phyloP scores from a whole-genome alignment of 2,113 vertebrate genomes.

The Nothocercus julius region DNA sequence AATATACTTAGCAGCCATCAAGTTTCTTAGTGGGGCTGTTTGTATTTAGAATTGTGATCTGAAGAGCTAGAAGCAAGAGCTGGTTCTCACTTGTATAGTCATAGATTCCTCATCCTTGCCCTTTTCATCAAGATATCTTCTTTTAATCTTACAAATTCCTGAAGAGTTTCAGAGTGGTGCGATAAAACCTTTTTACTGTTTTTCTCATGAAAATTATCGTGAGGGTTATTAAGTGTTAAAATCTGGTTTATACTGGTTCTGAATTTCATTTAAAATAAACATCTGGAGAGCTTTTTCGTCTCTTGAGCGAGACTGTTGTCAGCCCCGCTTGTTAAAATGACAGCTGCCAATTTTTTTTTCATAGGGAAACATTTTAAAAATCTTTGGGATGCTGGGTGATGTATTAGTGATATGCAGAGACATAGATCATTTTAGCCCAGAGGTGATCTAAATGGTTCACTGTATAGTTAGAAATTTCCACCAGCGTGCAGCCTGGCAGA shows the following conservation, averaged over 20 bases:
- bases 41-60: background rate
- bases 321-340: constrained; percentile 12
- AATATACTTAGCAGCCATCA: background rate
- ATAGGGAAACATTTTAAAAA: background rate
- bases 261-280: constrained; percentile 62
- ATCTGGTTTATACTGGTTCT: constrained; percentile 58
- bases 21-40: background rate
- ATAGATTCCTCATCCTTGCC: background rate
- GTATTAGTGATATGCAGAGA: background rate
- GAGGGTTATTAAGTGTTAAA: constrained; percentile 45
- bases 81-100: background rate
- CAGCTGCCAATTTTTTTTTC: constrained; percentile 12
- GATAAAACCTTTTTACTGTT: background rate
- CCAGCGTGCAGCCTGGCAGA: background rate
- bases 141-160: background rate
- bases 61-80: background rate
- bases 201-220: constrained; percentile 35
- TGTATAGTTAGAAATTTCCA: background rate
- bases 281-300: constrained; percentile 64
- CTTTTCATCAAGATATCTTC: background rate
- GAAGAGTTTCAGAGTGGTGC: constrained; percentile 8
- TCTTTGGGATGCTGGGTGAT: background rate
- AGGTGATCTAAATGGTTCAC: background rate
- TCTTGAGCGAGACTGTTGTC: constrained; percentile 9
- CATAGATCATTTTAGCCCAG: background rate